Base-by-base conservation (phyloP, 2,113 vertebrate species). In the Sminthopsis crassicaudata region DNA sequence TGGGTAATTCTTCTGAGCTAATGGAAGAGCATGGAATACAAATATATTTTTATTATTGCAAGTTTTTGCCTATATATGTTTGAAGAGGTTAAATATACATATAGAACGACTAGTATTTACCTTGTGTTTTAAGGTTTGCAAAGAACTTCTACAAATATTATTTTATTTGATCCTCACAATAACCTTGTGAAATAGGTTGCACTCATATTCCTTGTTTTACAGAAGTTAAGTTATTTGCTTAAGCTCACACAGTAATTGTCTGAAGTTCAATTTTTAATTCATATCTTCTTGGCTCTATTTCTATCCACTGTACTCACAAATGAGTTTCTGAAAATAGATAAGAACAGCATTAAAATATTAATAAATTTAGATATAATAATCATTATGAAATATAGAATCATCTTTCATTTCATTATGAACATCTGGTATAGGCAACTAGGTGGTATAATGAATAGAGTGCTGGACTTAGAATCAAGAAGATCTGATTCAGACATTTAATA, bases 121-220 rank as follows among this genome's bases (percentile, higher is more conserved):
- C 91, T 12, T 67, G 27, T 14, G 90, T 48, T 93, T 93, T 53
- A 90, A 97, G 89, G 53, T 91, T 95, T 93, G 91, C 19, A 90
- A 94, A 94, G 97, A 4, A 88, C 23, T 55, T 90, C 95, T 10
- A 90, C 30, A n/a, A 88, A 76, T 92, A 89, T 90, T 30, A 90
- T 95, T 52, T 94, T 53, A 92, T 89, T 94, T 95, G 94, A 90
- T 93, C 30, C 88, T 89, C 60, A n/a, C 50, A 92, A 23, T 6
- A 96, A 30, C 54, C 52, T 52, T 96, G 23, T 16, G 60, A 89
- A 55, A 91, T 84, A 90, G 52, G 51, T 60, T 60, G 54, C 67
- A 23, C 1, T 6, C 23, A 84, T 42, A 19, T 42, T 42, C 4
- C 30, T 76, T 19, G 42, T 84, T 84, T 42, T 84, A 84, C 19